Evolutionary conservation across 64 coral and sea anemone genomes (phyloP), one percentile per base, ranked within the genome.

Genomic region (Porites australiensis): DNA sequence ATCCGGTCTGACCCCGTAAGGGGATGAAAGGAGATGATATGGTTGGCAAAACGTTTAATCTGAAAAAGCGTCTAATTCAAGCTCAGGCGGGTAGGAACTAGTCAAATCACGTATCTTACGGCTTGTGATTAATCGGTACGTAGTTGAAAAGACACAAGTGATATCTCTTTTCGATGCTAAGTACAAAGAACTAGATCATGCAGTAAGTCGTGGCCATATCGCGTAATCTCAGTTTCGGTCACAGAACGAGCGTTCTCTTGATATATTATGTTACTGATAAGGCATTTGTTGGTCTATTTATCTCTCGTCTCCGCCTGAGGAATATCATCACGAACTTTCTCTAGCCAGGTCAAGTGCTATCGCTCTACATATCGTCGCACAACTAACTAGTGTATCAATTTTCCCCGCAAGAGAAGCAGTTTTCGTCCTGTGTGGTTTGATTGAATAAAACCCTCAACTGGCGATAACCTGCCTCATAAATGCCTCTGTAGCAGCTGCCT

Each of bases 181-280:
- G 66, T 18, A 6, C 18, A 70, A 23, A 70, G 21, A 18, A 70
- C 6, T 70, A 11, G 18, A 50, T 13, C 10, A 50, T 14, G 46
- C 6, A 18, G 13, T 16, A 13, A 62, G 44, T 81, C 23, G 44
- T 21, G 78, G 11, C 55, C 45, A 60, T 23, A 81, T 13, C 63
- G 48, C 81, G 51, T 13, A 69, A 84, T 49, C 45, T 15, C 46
- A 14, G 5, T 76, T 63, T 68, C 16, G 9, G 14, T 45, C 62
- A 47, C 46, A 68, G 13, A 67, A 51, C 63, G 9, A 81, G 9
- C 48, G 67, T 45, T 66, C 14, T 50, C 44, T 69, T 69, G 69
- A 68, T 63, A 65, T 84, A 50, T 84, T 50, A 43, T 68, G 81
- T 84, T 84, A 51, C 63, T 27, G 81, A 84, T 84, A 84, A 84